These are phyloP conservation scores for Peucedramus taeniatus DNA, from an alignment of 2,113 vertebrate genomes.

Conservation along the genomic window DNA sequence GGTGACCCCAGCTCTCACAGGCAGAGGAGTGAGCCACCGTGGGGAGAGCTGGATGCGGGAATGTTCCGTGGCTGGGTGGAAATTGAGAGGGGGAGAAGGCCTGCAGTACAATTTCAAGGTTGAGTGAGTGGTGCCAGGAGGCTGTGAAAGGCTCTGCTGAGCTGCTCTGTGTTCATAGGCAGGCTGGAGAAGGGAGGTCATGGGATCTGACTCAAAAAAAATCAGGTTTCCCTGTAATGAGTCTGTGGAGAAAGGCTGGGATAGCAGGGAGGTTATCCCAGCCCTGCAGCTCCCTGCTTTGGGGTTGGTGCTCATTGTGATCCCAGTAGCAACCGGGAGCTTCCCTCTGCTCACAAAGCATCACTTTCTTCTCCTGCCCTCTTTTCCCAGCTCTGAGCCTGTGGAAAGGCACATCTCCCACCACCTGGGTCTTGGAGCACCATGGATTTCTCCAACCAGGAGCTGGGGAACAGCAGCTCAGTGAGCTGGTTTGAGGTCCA, in stretches of 20 bases:
- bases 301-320: background rate
- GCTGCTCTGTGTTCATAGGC: background rate
- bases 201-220: background rate
- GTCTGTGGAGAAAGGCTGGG: background rate
- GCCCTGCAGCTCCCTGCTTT: background rate
- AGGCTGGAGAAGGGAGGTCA: background rate
- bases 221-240: background rate
- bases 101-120: slow-evolving; percentile 36
- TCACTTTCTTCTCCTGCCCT: background rate
- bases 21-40: accelerated
- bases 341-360: background rate
- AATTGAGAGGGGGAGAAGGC: slow-evolving; percentile 1
- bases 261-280: background rate
- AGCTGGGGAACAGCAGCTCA: background rate
- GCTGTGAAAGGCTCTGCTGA: background rate
- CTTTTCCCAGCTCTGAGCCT: background rate
- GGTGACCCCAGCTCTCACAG: accelerated
- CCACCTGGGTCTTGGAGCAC: accelerated
- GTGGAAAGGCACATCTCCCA: background rate
- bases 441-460: background rate
- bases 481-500: background rate
- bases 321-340: background rate
- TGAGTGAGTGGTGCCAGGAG: background rate
- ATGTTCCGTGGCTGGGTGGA: background rate
- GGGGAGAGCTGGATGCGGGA: background rate